A percentile compares a stretch with the other conserved stretches of the same genome.
Evolutionary conservation across 2,888 invertebrate species (phyloP).

Genomic region (Hipparchia semele): DNA sequence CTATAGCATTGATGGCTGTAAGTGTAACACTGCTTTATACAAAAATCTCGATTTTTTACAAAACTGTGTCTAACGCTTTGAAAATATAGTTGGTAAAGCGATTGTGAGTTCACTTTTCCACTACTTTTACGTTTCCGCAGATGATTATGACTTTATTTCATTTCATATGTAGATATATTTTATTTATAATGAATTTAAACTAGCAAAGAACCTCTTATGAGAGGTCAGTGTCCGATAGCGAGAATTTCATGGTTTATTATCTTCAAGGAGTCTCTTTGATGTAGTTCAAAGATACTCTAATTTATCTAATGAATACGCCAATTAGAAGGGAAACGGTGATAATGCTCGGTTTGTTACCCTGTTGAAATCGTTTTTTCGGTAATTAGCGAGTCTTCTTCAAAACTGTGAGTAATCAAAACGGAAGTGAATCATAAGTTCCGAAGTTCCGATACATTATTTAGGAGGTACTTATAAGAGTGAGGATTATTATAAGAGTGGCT

Average conservation of each 20-base stretch:
- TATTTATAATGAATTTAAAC: neutral
- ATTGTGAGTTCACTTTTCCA: no score
- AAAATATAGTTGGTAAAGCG: no score
- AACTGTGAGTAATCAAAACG: slow-evolving; percentile 17
- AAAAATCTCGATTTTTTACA: no score
- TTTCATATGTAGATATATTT: no score
- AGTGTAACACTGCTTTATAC: no score
- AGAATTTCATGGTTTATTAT: slow-evolving; percentile 23
- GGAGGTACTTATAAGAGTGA: no score
- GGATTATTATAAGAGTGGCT: no score
- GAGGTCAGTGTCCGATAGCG: slow-evolving; percentile 34
- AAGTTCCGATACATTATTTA: no score
- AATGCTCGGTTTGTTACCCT: slow-evolving; percentile 28
- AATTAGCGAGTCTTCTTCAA: slow-evolving; percentile 14
- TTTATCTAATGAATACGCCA: slow-evolving; percentile 57
- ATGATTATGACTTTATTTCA: no score
- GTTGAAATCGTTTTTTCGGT: slow-evolving; percentile 26
- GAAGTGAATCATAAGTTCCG: slow-evolving; percentile 1
- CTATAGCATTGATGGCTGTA: no score
- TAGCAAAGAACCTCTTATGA: neutral
- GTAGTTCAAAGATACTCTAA: slow-evolving; percentile 53
- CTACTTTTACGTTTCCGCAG: no score
- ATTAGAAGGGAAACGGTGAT: slow-evolving; percentile 45
- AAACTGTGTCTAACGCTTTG: no score
- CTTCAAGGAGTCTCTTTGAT: slow-evolving; percentile 44